Evolutionary conservation across 2,113 vertebrate genomes (phyloP), one percentile per base, ranked within the genome.

Genomic region (Manacus vitellinus): DNA sequence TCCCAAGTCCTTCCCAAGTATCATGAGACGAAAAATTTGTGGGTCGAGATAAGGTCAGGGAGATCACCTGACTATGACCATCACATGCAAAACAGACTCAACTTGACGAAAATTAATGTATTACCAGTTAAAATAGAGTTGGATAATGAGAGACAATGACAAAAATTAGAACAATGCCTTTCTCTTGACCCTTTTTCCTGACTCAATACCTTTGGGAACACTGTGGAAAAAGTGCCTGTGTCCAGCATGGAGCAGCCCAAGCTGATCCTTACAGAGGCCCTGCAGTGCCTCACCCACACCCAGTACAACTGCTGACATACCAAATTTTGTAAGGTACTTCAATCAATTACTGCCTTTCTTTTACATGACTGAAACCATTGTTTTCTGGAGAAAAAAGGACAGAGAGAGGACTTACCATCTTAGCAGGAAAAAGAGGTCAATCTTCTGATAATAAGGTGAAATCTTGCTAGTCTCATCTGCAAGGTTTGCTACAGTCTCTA

Each of bases 161-260:
- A 74, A 56, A 82, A 90, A 47, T 27, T 63, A 35, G 43, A 83
- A 8, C 3, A 49, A 0, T 7, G 24, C 10, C 33, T 39, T 59
- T 25, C n/a, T 47, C 21, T 79, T 5, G 2, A 3, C 6, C 30
- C 2, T 22, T 68, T 71, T 62, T n/a, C 4, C 27, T 66, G 47
- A 30, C 14, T 74, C 10, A 24, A 0, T 4, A 10, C 11, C n/a
- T 35, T 37, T 61, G 23, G 35, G 35, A 61, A 9, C 35, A 37
- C 58, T 17, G 35, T 37, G 58, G 35, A 61, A 37, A 61, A 15
- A 10, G 11, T 13, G 6, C 17, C 35, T 37, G 9, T 10, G 10
- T 14, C 71, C 3, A 3, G 58, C 17, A 6, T 0, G 0, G 21
- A 39, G 30, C n/a, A 28, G 54, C 28, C n/a, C 39, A 1, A 0